Conservation (phyloP, 2,113 vertebrate species). For the Ceyx melanurus region DNA sequence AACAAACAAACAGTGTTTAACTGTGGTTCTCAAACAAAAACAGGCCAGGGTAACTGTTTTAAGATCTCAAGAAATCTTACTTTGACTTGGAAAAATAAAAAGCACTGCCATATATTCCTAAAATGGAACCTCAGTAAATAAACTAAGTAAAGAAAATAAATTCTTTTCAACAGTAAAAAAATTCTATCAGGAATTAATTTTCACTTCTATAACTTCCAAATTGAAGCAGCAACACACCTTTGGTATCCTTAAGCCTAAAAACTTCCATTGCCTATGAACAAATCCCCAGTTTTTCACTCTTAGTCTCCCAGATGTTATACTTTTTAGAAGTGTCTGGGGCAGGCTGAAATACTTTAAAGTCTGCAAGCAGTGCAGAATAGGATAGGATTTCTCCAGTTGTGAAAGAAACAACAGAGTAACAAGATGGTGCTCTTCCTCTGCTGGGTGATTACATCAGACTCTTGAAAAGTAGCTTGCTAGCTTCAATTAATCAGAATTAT, state of each 20-base stretch:
- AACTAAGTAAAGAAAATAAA: neutral
- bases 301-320: neutral
- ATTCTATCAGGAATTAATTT: neutral
- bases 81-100: neutral
- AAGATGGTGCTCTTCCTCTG: neutral
- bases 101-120: neutral
- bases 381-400: neutral
- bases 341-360: neutral
- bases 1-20: no score
- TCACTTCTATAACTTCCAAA: neutral
- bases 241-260: neutral
- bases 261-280: neutral
- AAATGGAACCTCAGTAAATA: neutral
- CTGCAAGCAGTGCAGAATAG: neutral
- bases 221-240: neutral
- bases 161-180: neutral
- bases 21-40: neutral
- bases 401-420: neutral
- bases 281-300: neutral
- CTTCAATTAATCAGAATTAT: neutral
- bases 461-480: neutral
- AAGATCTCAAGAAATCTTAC: neutral
- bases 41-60: neutral
- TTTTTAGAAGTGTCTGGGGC: neutral
- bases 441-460: neutral